A percentile compares a stretch with the other conserved stretches of the same genome.
Evolutionary conservation across 2,797 vertebrate genomes (phyloP).

Genomic region (Mormyrus hasselquistii): DNA sequence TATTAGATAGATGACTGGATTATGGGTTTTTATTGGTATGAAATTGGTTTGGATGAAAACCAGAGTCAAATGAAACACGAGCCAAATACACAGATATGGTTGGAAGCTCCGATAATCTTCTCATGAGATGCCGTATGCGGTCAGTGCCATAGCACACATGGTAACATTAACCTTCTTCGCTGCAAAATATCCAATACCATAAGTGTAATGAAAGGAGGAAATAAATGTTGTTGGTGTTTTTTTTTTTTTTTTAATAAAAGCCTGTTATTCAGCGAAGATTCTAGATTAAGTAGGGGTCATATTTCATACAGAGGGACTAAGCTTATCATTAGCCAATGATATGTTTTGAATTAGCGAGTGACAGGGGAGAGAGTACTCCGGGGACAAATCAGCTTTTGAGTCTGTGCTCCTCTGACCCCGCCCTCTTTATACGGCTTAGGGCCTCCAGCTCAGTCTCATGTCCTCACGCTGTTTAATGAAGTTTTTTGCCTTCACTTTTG

Average conservation of each 20-base stretch:
- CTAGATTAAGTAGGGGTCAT: background rate
- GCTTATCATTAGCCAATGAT: background rate
- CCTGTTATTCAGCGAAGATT: background rate
- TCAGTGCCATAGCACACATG: background rate
- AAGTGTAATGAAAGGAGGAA: background rate
- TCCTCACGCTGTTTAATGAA: background rate
- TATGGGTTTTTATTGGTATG: background rate
- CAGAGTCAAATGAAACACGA: background rate
- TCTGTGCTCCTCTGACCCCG: background rate
- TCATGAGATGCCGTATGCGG: background rate
- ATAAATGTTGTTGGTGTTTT: background rate
- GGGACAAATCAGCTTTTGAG: background rate
- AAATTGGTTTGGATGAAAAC: constrained; percentile 2
- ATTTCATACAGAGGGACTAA: background rate
- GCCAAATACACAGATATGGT: background rate
- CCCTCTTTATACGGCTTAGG: background rate
- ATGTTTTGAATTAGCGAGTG: background rate
- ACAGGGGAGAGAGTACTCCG: background rate
- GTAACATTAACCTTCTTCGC: background rate
- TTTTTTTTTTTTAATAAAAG: background rate
- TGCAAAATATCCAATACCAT: background rate
- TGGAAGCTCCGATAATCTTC: background rate
- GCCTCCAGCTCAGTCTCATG: background rate
- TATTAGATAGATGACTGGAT: background rate
- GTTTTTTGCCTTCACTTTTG: background rate